Conservation (phyloP, 2,797 vertebrate species). For the Aulostomus chinensis region DNA sequence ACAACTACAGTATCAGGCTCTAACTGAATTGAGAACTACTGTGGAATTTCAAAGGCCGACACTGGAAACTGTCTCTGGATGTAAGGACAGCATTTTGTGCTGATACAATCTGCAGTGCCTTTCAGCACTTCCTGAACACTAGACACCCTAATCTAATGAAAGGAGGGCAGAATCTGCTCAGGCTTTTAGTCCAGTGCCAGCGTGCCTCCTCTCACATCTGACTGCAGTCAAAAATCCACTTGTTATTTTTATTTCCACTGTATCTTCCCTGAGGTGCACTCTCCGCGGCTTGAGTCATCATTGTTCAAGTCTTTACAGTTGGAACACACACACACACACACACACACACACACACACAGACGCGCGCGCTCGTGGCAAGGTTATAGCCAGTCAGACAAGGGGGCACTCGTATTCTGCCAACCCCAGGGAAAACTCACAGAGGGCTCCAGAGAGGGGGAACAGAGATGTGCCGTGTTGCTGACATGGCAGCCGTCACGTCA, state of each 20-base stretch:
- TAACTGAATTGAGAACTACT: conserved; percentile 82
- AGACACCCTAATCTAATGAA: conserved; percentile 84
- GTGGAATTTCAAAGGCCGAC: conserved; percentile 77
- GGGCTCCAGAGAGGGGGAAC: conserved; percentile 69
- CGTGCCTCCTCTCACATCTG: conserved; percentile 62
- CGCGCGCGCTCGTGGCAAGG: conserved; percentile 82
- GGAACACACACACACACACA: conserved; percentile 33
- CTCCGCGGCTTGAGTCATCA: conserved; percentile 80
- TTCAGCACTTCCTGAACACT: conserved; percentile 84
- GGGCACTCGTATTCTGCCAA: conserved; percentile 81
- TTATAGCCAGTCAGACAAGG: conserved; percentile 79
- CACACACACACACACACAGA: conserved; percentile 36
- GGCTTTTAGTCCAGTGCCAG: conserved; percentile 77
- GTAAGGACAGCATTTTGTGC: conserved; percentile 66
- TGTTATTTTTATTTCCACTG: conserved; percentile 75
- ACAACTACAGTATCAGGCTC: conserved; percentile 54
- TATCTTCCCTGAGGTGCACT: conserved; percentile 78
- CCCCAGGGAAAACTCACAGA: conserved; percentile 78
- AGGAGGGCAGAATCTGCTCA: conserved; percentile 64
- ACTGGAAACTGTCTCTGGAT: conserved; percentile 79
- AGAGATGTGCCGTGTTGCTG: conserved; percentile 78
- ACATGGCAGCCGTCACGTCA: conserved; percentile 81
- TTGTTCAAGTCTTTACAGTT: conserved; percentile 81
- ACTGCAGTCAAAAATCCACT: conserved; percentile 77
- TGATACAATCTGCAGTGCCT: conserved; percentile 82